A percentile compares a stretch with the other conserved stretches of the same genome.
Conservation (phyloP, 1,140 invertebrate genomes). For the Lordiphosa mommai region DNA sequence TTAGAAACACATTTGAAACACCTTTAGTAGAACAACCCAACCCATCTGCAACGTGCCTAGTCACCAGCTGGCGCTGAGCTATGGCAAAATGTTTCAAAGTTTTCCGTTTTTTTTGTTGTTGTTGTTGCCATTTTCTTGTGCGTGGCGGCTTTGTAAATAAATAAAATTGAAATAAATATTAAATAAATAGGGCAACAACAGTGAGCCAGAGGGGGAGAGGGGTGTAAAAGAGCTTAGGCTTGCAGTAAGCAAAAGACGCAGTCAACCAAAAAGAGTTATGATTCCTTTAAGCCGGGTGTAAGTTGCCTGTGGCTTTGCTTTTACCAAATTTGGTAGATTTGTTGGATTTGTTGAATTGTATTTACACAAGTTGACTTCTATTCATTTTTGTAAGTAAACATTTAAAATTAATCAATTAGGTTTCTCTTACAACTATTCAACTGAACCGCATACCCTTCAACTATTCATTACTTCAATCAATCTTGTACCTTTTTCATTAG, state of each 20-base stretch:
- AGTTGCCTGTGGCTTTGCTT: conserved; percentile 3
- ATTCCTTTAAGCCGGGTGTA: conserved; percentile 13
- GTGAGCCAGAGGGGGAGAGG: not conserved
- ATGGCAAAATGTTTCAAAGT: conserved; percentile 21
- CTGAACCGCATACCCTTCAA: conserved; percentile 3
- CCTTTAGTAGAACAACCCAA: conserved; percentile 54
- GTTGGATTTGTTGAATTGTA: conserved; percentile 1
- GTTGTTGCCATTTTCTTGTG: conserved; percentile 17
- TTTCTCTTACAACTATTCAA: too few species aligned
- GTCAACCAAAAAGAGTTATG: conserved; percentile 44
- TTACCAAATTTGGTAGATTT: not conserved
- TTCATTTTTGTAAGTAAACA: too few species aligned
- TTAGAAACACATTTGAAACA: conserved; percentile 67
- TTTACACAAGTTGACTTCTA: too few species aligned
- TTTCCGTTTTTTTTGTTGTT: conserved; percentile 9
- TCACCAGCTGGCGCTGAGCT: conserved; percentile 1
- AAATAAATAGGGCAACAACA: conserved; percentile 53
- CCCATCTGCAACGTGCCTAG: not conserved
- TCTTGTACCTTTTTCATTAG: conserved; percentile 35
- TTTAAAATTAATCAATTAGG: too few species aligned
- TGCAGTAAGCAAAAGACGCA: not conserved
- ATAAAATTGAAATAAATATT: conserved; percentile 74
- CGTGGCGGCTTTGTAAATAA: conserved; percentile 50
- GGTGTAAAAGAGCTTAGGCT: not conserved
- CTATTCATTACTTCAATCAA: conserved; percentile 49